Percentiles rank a stretch among this genome's conserved stretches.
Conservation (phyloP, 2,888 invertebrate genomes). For the Latrodectus hesperus region DNA sequence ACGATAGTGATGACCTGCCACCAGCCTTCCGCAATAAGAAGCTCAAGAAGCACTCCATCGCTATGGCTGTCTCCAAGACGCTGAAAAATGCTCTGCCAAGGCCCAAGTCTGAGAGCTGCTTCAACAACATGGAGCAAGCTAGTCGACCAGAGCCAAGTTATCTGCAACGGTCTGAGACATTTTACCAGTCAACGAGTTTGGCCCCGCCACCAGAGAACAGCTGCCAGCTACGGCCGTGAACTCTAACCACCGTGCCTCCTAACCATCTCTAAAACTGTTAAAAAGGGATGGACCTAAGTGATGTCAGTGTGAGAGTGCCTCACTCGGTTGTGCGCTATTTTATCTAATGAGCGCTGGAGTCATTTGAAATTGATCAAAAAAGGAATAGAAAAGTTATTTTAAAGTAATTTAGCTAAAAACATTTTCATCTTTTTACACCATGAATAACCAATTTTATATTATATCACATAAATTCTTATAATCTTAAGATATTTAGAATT, state of each 20-base stretch:
- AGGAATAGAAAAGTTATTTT: too few relatives aligned
- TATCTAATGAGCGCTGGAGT: background rate
- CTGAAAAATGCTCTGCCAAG: slow-evolving; percentile 77
- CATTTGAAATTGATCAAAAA: too few relatives aligned
- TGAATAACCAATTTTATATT: too few relatives aligned
- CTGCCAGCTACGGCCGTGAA: slow-evolving; percentile 31
- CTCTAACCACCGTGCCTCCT: slow-evolving; percentile 61
- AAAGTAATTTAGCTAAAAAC: too few relatives aligned
- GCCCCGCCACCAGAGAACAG: slow-evolving; percentile 46
- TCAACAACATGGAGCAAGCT: slow-evolving; percentile 74
- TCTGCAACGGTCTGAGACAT: slow-evolving; percentile 69
- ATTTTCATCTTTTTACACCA: too few relatives aligned
- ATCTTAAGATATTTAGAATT: too few relatives aligned
- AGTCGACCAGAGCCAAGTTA: slow-evolving; percentile 42
- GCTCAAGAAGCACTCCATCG: slow-evolving; percentile 67
- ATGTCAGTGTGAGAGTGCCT: slow-evolving; percentile 43
- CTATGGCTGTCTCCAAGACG: slow-evolving; percentile 58
- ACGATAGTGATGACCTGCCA: slow-evolving; percentile 48
- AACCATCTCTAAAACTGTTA: slow-evolving; percentile 23
- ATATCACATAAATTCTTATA: too few relatives aligned
- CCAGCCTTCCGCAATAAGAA: slow-evolving; percentile 31
- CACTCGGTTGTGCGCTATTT: slow-evolving; percentile 32
- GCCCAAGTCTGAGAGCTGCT: slow-evolving; percentile 89
- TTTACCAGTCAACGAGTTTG: slow-evolving; percentile 69
- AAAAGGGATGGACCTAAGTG: slow-evolving; percentile 17